Base-by-base conservation (phyloP, 2,797 vertebrate genomes). In the Aldrovandia affinis region DNA sequence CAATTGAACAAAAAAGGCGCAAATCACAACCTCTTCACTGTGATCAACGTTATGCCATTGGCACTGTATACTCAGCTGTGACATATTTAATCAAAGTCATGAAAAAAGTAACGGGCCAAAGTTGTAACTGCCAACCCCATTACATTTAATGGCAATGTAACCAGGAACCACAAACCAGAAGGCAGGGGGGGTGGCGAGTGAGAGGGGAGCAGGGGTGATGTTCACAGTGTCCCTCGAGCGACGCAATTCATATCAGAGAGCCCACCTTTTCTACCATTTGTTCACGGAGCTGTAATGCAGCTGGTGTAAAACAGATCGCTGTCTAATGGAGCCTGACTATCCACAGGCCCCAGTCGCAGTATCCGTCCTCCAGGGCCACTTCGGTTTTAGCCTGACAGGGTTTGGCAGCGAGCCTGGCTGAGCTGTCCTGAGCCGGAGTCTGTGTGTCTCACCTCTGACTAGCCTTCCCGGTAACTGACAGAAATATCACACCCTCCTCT, bases 271-370 rank as follows among this genome's bases (percentile, higher is more conserved):
- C 85, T 89, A 91, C 91, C 90, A 92, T 89, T 93, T 92, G 93
- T 93, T 94, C 92, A 91, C 91, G 89, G 87, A 86, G 89, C 89
- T 82, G 89, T 89, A 93, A 93, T 86, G 92, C 89, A 92, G 90
- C 90, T 44, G 28, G 84, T 90, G 91, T 93, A 92, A 89, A 90
- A 92, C 91, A 87, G 92, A 92, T 63, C 73, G 85, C 86, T 88
- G 92, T 86, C 89, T 94, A 95, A 95, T 95, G 91, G 93, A 93
- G 93, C 93, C 88, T 94, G 93, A 93, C 93, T 90, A 90, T 90
- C 94, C 61, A 61, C 77, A 59, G 47, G 59, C 30, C 85, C 81
- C 94, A 95, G 93, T 93, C 92, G 92, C 93, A 91, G 88, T 63
- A 54, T 55, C 81, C 84, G 87, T 91, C 90, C 92, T 91, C 90